A percentile compares a stretch with the other conserved stretches of the same genome.
phyloP scores from a whole-genome alignment of 1,140 invertebrate species.

The Danaus plexippus region DNA sequence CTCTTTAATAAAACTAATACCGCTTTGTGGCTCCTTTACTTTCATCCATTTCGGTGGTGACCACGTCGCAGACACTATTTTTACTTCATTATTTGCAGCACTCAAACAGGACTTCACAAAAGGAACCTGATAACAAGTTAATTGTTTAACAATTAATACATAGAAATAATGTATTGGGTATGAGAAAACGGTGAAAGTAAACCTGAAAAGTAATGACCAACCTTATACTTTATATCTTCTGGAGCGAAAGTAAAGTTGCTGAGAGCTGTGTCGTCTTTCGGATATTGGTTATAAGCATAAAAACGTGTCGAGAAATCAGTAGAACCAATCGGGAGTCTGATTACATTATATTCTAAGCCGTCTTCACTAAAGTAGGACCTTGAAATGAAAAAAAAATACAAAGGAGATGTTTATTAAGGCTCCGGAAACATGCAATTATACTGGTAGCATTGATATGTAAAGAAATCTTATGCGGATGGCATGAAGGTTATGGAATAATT shows the following conservation, averaged over 20 bases:
- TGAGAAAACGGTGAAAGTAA: no score
- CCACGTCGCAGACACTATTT: conserved; percentile 82
- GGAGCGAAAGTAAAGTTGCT: conserved; percentile 75
- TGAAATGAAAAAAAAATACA: no score
- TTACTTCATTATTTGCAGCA: conserved; percentile 20
- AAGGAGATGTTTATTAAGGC: no score
- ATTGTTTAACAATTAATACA: no score
- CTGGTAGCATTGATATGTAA: no score
- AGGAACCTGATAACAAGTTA: conserved; percentile 73
- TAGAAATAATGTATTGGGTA: no score
- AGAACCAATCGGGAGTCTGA: conserved; percentile 83
- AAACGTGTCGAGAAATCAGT: conserved; percentile 77
- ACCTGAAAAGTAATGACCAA: conserved; percentile 21
- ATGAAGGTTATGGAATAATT: background rate
- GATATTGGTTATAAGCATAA: conserved; percentile 64
- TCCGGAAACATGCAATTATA: no score
- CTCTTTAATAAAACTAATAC: conserved; percentile 67
- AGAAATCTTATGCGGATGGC: no score
- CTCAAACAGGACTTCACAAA: conserved; percentile 71
- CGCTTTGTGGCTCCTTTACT: conserved; percentile 72
- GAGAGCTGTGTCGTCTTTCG: conserved; percentile 73
- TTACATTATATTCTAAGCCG: conserved; percentile 76
- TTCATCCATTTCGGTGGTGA: conserved; percentile 93
- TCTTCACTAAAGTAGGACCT: conserved; percentile 6
- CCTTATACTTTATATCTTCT: conserved; percentile 79